phyloP scores from a whole-genome alignment of 2,888 invertebrate species.

The Pardosa pseudoannulata region DNA sequence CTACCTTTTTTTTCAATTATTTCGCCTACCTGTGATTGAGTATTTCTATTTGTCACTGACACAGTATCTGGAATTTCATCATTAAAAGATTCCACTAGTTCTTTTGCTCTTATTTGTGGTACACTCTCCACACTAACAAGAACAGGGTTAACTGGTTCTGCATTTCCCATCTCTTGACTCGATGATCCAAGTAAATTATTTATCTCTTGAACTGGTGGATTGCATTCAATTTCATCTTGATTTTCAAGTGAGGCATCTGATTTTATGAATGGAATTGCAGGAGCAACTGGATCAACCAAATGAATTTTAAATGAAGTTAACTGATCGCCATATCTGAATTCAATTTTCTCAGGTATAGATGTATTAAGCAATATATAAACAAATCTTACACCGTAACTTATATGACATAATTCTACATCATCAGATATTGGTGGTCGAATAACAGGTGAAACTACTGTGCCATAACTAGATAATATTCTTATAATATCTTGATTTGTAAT shows the following conservation, averaged over 20 bases:
- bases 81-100: background rate
- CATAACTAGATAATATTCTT: constrained; percentile 34
- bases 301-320: constrained; percentile 22
- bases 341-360: constrained; percentile 32
- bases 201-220: too few species aligned
- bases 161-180: too few species aligned
- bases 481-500: constrained; percentile 30
- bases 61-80: background rate
- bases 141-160: background rate
- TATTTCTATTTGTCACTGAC: too few species aligned
- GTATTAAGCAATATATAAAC: constrained; percentile 39
- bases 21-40: too few species aligned
- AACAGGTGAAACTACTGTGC: constrained; percentile 31
- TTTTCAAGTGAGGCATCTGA: background rate
- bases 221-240: background rate
- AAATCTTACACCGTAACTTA: constrained; percentile 36
- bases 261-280: background rate
- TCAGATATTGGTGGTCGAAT: constrained; percentile 27
- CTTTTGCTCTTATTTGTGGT: background rate
- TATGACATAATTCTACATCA: constrained; percentile 52
- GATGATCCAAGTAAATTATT: too few species aligned
- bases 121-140: background rate
- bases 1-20: too few species aligned
- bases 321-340: constrained; percentile 18
- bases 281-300: background rate